Evolutionary conservation across 2,113 vertebrate genomes (phyloP), one percentile per base, ranked within the genome.

Genomic region (Thalassoma bifasciatum): DNA sequence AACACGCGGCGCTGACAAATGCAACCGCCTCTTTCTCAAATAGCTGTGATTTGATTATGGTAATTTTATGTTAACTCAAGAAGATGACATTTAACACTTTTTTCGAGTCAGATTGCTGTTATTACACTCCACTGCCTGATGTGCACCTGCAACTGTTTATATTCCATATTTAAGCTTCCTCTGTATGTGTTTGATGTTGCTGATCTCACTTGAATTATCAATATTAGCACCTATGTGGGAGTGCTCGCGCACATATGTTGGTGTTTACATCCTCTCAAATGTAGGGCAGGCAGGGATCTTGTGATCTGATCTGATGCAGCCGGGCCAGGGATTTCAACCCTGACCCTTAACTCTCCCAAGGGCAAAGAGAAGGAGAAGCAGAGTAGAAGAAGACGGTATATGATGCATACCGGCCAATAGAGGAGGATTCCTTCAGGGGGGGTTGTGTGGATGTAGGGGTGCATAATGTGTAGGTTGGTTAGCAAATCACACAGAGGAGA

Each of bases 1-100:
- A 71, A 75, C 12, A 30, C 22, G 46, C 37, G 2, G 46, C 21
- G 14, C 62, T 70, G 76, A 82, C 59, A 78, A 81, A 62, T 38
- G 68, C 61, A 49, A 46, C 54, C 7, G 62, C 30, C 62, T 81
- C 58, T 66, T 78, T 66, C 53, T 5, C 10, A 53, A 62, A 62
- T 46, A 21, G 30, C 63, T 64, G 51, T 52, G 65, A 86, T 89
- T 86, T 82, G 60, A 91, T 89, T 87, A 85, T 87, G 83, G 38
- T 82, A 81, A 86, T 91, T 86, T 72, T 51, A 72, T 84, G 66
- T 69, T 67, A 70, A 80, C 63, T 80, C 62, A 14, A 83, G 79
- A 81, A 78, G 72, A 81, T 86, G 85, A 89, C 85, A 88, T 84
- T 86, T 84, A 84, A 79, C 78, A 73, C 60, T 65, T 83, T 66